Base-by-base conservation (phyloP, 2,888 invertebrate genomes). In the Drosophila cognata region DNA sequence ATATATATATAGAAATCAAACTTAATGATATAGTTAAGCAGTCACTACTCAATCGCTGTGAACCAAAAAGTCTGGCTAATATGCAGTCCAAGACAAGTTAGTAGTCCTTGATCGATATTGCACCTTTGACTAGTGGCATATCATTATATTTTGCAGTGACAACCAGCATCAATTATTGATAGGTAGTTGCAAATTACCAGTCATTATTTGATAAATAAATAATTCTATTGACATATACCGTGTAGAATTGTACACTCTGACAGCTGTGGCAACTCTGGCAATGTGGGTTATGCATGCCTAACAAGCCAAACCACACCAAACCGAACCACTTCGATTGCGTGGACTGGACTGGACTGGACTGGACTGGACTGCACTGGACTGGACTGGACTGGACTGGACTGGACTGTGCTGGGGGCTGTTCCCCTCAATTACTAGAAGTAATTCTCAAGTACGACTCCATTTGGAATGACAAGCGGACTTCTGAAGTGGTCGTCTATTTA, bases 231-330 rank as follows among this genome's bases (percentile, higher is more conserved):
- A 66, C 65, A 69, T 73, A 56, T 64, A 41, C 33, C 48, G 55
- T 38, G 8, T 7, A 25, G 35, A 25, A 50, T 18, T 5, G 7
- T 10, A 16, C 29, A 25, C 57, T 46, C 36, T 65, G 77, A 77
- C 77, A 74, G 59, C 74, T 66, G 77, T 77, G 77, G 77, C 60
- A 77, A 74, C 70, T 41, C 18, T 8, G 48, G 11, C 62, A 63
- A 69, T 43, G 59, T 60, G 71, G 53, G 16, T 53, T 60, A 28
- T 25, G 11, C 50, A 35, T 36, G 33, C 10, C 18, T 10, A 25
- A 28, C 29, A 31, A 41, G 16, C 21, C 25, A 4, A 6, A 46
- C 48, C 66, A 5, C 31, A 65, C 28, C 48, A 8, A 46, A 46
- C 7, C 21, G 46, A 43, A 36, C 36, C 53, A 21, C 53, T 53